These are phyloP conservation scores for Drepanosiphum platanoidis DNA, from an alignment of 2,888 invertebrate genomes.

Conservation along the genomic window DNA sequence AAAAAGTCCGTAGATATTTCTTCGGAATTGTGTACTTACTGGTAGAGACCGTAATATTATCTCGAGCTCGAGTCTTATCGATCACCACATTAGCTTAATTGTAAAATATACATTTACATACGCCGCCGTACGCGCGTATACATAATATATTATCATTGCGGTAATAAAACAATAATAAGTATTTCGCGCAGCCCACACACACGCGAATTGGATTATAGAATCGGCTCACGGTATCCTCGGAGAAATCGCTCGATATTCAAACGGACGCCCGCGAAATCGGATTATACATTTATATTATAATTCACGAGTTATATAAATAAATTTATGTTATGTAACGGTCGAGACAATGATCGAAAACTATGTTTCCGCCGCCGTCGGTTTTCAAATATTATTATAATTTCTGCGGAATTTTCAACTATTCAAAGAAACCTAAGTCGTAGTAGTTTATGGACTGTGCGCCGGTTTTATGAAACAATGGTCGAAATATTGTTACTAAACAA, in stretches of 20 bases:
- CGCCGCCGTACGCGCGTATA: no score
- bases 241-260: neutral
- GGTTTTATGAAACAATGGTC: neutral
- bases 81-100: neutral
- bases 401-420: neutral
- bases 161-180: no score
- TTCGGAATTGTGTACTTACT: neutral
- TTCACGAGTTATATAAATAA: neutral
- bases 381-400: neutral
- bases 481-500: neutral
- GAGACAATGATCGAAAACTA: neutral
- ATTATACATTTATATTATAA: neutral
- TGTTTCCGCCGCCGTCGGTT: neutral
- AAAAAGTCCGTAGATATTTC: conserved; percentile 14
- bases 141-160: no score
- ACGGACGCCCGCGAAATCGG: neutral
- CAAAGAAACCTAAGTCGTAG: neutral
- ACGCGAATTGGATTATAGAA: neutral
- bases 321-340: neutral
- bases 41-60: neutral
- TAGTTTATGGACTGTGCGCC: no score
- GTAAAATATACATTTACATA: neutral
- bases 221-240: neutral
- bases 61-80: neutral
- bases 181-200: neutral